Evolutionary conservation across 2,797 vertebrate genomes (phyloP), one percentile per base, ranked within the genome.

Genomic region (Hozukius guyotensis): DNA sequence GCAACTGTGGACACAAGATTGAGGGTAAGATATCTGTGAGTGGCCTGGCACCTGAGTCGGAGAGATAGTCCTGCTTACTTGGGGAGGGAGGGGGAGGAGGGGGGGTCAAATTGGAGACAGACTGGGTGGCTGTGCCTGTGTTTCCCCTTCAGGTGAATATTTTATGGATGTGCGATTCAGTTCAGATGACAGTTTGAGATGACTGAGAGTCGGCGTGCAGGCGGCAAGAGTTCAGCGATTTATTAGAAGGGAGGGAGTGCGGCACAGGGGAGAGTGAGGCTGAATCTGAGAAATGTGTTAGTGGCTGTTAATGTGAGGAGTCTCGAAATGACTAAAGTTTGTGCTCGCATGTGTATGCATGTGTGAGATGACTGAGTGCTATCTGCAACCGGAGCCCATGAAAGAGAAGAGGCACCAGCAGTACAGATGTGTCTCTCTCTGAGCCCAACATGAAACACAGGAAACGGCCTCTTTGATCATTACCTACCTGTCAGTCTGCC

Each of bases 381-480:
- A 25, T 80, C 88, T 87, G 53, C 76, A 77, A 85, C 75, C 82
- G 66, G 82, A 89, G 93, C 90, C 90, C 90, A 93, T 93, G 93
- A 94, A 87, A 92, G 95, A 92, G 92, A 90, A 86, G 91, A 90
- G 92, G 93, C 93, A 92, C 90, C 89, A 78, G 89, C 85, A 87
- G 91, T 91, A 92, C 93, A 94, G 91, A 93, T 89, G 89, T 90
- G 83, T 92, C 84, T 91, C 84, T 92, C 94, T 94, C 85, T 25
- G 89, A 94, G 92, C 91, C 91, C 93, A 87, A 96, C 94, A 94
- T 94, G 92, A 95, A 92, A 77, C 88, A 93, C 80, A 91, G 78
- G 89, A 95, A 96, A 96, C 93, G 80, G 88, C 86, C 83, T 87
- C 96, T 96, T 95, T 96, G 96, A 96, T 96, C 95, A 96, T 96